Conservation (phyloP, 2,797 vertebrate species). For the Mastacembelus armatus region DNA sequence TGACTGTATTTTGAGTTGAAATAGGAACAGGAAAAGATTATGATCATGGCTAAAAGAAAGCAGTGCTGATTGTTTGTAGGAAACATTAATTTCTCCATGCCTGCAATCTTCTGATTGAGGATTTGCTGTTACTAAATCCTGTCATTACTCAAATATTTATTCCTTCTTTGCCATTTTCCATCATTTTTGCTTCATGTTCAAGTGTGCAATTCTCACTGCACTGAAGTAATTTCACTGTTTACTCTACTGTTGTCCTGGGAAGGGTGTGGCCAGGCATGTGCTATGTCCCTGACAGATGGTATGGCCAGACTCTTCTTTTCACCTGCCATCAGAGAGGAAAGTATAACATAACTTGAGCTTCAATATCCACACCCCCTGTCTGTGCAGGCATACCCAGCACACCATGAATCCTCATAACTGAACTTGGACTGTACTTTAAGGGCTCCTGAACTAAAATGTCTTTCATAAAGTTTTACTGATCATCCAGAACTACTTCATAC, state of each 20-base stretch:
- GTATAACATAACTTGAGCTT: conserved; percentile 31
- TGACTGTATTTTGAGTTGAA: too few species aligned
- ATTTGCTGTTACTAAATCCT: not conserved
- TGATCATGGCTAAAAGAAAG: not conserved
- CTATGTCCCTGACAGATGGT: conserved; percentile 52
- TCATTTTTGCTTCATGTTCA: not conserved
- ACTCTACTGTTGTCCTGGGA: not conserved
- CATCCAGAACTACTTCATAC: too few species aligned
- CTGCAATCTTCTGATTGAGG: not conserved
- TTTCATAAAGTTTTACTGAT: too few species aligned
- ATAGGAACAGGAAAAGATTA: too few species aligned
- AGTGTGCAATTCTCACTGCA: not conserved
- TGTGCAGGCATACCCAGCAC: conserved; percentile 27
- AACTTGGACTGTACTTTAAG: conserved; percentile 17
- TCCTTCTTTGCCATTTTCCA: not conserved
- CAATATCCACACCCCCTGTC: too few species aligned
- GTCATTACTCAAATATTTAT: conserved; percentile 1
- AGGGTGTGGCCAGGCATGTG: conserved; percentile 46
- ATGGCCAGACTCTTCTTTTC: conserved; percentile 21
- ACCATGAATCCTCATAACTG: conserved; percentile 45
- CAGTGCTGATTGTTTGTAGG: conserved; percentile 3
- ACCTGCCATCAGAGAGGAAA: conserved; percentile 48
- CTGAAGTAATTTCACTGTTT: conserved; percentile 5
- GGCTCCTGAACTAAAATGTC: too few species aligned
- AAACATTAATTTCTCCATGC: not conserved